Evolutionary conservation across 1,140 invertebrate species (phyloP).

Genomic region (Melipona quadrifasciata): DNA sequence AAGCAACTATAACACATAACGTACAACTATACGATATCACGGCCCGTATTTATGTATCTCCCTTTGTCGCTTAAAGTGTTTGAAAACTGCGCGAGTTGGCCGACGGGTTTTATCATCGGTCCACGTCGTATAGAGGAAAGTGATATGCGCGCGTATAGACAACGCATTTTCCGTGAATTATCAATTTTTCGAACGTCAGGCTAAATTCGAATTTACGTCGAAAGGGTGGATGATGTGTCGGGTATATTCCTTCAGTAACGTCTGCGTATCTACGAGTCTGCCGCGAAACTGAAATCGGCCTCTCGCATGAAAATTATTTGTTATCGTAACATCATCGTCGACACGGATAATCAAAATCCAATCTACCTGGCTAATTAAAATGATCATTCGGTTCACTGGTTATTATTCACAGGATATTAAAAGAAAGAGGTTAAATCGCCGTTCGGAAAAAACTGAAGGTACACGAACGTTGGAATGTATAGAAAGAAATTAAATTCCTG

Average conservation of each 20-base stretch:
- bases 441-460: neutral
- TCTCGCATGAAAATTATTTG: neutral
- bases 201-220: neutral
- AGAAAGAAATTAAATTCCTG: neutral
- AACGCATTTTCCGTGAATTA: neutral
- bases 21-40: conserved; percentile 54
- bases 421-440: too few relatives aligned
- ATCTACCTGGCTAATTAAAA: neutral
- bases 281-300: too few relatives aligned
- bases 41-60: conserved; percentile 25
- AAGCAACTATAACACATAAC: conserved; percentile 59
- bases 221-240: neutral
- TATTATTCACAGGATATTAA: neutral
- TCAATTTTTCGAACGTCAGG: neutral
- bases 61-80: conserved; percentile 17
- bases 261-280: neutral
- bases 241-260: neutral
- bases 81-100: neutral
- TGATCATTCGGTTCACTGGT: neutral
- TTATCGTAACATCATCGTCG: neutral
- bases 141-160: neutral
- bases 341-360: neutral
- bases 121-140: neutral
- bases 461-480: neutral
- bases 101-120: neutral